A percentile compares a stretch with the other conserved stretches of the same genome.
These are phyloP conservation scores for Sinocyclocheilus anophthalmus DNA, from an alignment of 2,113 vertebrate species.

Conservation along the genomic window DNA sequence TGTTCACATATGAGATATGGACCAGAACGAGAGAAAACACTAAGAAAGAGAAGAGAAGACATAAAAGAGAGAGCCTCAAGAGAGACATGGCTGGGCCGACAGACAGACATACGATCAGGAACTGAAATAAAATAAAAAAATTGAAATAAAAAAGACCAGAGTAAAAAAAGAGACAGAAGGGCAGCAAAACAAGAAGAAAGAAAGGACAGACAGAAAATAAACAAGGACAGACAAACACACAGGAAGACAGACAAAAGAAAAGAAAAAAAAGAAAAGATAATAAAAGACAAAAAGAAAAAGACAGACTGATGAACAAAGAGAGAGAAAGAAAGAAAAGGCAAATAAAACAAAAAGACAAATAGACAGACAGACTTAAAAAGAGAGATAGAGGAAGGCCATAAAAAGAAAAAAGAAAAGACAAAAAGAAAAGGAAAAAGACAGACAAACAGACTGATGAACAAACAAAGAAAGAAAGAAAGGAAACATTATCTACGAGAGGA, in stretches of 20 bases:
- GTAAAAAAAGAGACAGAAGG: background rate
- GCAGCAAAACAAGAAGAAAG: background rate
- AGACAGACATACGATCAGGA: too few species aligned
- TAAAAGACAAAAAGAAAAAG: too few species aligned
- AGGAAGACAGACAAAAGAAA: background rate
- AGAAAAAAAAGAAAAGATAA: background rate
- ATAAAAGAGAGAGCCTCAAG: too few species aligned
- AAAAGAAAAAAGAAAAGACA: background rate
- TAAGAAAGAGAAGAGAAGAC: background rate
- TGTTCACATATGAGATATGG: conserved; percentile 28
- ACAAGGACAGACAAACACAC: background rate
- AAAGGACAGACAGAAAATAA: too few species aligned
- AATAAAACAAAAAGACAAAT: too few species aligned
- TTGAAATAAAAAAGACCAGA: too few species aligned
- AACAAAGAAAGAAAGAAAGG: background rate
- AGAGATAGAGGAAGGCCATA: too few species aligned
- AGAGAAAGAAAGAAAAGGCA: background rate
- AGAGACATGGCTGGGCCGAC: too few species aligned
- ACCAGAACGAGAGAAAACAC: background rate
- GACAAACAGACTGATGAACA: too few species aligned
- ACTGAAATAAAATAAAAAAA: too few species aligned
- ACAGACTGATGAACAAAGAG: background rate
- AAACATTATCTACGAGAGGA: background rate
- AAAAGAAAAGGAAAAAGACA: too few species aligned
- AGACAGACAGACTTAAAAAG: background rate